Percentiles rank a stretch among this genome's conserved stretches.
phyloP scores from a whole-genome alignment of 2,113 vertebrate species.

The Columba janthina region DNA sequence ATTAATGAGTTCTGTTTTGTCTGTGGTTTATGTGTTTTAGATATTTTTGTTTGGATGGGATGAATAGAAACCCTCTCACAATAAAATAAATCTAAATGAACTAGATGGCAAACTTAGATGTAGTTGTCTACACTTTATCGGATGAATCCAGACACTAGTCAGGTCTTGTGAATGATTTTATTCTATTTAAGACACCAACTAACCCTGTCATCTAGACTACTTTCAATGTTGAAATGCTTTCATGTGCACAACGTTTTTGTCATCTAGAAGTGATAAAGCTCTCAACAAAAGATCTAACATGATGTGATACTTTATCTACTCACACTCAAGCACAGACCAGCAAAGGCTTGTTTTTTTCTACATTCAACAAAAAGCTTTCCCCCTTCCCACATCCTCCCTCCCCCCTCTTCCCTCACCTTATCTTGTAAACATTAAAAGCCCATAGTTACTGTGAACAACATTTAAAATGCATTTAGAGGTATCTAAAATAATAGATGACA shows the following conservation, averaged over 20 bases:
- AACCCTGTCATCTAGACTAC: background rate
- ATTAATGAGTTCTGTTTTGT: background rate
- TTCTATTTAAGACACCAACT: background rate
- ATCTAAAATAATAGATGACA: background rate
- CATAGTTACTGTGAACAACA: background rate
- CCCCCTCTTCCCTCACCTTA: no score
- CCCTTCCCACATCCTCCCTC: no score
- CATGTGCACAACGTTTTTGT: background rate
- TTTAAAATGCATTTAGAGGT: background rate
- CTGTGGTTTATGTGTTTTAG: background rate
- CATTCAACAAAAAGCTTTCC: background rate
- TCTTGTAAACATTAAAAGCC: background rate
- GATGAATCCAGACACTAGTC: background rate
- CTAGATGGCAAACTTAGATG: background rate
- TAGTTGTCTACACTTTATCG: background rate
- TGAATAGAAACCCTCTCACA: background rate
- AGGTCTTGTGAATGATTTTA: background rate
- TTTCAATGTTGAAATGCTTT: background rate
- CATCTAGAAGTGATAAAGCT: background rate
- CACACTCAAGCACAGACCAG: background rate
- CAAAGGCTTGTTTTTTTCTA: background rate
- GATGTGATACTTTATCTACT: background rate
- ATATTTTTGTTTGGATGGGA: background rate
- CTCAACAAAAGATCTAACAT: background rate
- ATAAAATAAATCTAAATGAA: background rate